phyloP scores from a whole-genome alignment of 1,140 invertebrate species.

The Himalopsyche phryganea region DNA sequence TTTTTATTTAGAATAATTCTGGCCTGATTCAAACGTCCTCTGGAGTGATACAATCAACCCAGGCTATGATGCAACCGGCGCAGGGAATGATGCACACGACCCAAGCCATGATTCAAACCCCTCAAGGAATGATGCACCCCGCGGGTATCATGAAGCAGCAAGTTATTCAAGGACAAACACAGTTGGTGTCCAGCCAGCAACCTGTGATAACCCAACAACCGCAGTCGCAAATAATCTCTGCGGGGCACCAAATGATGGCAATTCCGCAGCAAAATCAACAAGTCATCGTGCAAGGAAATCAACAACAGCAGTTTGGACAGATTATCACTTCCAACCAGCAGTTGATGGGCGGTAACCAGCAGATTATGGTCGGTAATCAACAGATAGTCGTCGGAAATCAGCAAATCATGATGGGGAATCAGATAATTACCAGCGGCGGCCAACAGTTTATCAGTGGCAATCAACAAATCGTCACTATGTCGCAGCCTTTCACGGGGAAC shows the following conservation, averaged over 20 bases:
- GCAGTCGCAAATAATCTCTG: conserved; percentile 40
- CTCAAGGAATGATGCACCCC: conserved; percentile 18
- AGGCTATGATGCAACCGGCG: conserved; percentile 7
- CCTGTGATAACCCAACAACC: conserved; percentile 50
- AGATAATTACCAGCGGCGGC: conserved; percentile 9
- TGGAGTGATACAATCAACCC: not conserved
- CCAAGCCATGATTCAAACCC: conserved; percentile 18
- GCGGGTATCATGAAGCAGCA: conserved; percentile 40
- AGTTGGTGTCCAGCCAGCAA: conserved; percentile 49
- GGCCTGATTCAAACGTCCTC: not conserved
- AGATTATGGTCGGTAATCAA: conserved; percentile 25
- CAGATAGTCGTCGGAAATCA: conserved; percentile 46
- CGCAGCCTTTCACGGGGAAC: conserved; percentile 15
- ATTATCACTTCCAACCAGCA: conserved; percentile 32
- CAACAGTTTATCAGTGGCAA: conserved; percentile 25
- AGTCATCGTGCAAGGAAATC: conserved; percentile 40
- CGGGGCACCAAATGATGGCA: conserved; percentile 43
- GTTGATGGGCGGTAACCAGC: conserved; percentile 37
- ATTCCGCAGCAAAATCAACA: conserved; percentile 45
- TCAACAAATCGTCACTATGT: conserved; percentile 17
- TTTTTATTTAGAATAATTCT: not conserved
- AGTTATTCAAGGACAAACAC: conserved; percentile 49
- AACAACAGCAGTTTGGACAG: conserved; percentile 42
- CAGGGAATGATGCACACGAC: conserved; percentile 20
- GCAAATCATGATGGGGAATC: conserved; percentile 34